phyloP scores from a whole-genome alignment of 2,797 vertebrate species.

The Lates japonicus region DNA sequence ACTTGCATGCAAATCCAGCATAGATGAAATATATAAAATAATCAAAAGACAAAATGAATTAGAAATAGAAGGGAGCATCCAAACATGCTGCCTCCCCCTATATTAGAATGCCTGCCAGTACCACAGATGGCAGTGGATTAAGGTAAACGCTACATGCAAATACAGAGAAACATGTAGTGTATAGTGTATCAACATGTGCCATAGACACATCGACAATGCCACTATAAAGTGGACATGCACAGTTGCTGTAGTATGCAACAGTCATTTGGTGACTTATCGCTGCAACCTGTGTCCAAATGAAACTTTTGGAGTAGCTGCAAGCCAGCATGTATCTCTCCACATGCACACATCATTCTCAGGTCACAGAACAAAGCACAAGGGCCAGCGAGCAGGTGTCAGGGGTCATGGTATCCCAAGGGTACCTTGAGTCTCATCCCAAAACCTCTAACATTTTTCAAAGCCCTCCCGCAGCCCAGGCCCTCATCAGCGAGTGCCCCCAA shows the following conservation, averaged over 20 bases:
- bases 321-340: conserved; percentile 41
- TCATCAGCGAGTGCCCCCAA: conserved; percentile 74
- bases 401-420: conserved; percentile 79
- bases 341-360: conserved; percentile 54
- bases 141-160: conserved; percentile 9
- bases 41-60: neutral
- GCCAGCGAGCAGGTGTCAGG: conserved; percentile 73
- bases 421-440: conserved; percentile 75
- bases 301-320: conserved; percentile 57
- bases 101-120: conserved; percentile 7
- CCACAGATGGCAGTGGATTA: neutral
- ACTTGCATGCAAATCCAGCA: conserved; percentile 15
- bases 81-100: neutral
- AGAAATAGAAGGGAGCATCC: neutral
- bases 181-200: neutral
- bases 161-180: neutral
- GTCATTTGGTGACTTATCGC: conserved; percentile 14
- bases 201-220: neutral
- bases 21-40: conserved; percentile 16
- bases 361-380: conserved; percentile 78
- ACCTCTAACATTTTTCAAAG: conserved; percentile 80
- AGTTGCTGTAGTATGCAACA: neutral
- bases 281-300: conserved; percentile 32
- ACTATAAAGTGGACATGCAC: neutral
- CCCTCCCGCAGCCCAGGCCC: conserved; percentile 75